Evolutionary conservation across 2,888 invertebrate species (phyloP), one percentile per base, ranked within the genome.

Genomic region (Apamea monoglypha): DNA sequence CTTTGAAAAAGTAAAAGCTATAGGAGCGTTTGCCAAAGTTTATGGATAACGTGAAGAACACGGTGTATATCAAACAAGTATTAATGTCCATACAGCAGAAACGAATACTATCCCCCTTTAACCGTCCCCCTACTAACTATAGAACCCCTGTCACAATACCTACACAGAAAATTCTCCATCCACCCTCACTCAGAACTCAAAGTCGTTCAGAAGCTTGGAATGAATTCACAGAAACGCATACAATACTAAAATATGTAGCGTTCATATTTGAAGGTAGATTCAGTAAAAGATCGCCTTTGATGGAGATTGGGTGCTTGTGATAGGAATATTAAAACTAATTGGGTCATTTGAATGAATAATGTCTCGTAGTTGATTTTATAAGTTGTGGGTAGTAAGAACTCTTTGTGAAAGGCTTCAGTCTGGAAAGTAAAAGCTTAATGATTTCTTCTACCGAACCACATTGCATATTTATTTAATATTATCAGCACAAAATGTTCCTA

Each of bases 141-240:
- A 29, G 21, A 53, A 14, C 8, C 47, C 6, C 4, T 44, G 21
- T 32, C 21, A 64, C 78, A 64, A 77, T 14, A 29, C 2, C 2
- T 18, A 77, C n/a, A 36, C 6, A 64, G 16, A 56, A 66, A 2
- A 40, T 53, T 77, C 18, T 50, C 63, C 29, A 64, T 32, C 61
- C 25, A 36, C 21, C 21, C 16, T 32, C 56, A 25, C 18, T 29
- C 25, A 78, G 12, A n/a, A 25, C 50, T 71, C 47, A 64, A 66
- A 70, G 18, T 59, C 56, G n/a, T 66, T 70, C 40, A 40, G 50
- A 25, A 32, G 47, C 80, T 50, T 25, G 21, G 10, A 67, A 64
- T 66, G 36, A 66, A 71, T 80, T 66, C 29, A 36, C 36, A 47
- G 80, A 59, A 80, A 80, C 18, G 69, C 80, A 80, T 47, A 63